A percentile compares a stretch with the other conserved stretches of the same genome.
phyloP scores from a whole-genome alignment of 2,888 invertebrate species.

The Palloptera scutellata region DNA sequence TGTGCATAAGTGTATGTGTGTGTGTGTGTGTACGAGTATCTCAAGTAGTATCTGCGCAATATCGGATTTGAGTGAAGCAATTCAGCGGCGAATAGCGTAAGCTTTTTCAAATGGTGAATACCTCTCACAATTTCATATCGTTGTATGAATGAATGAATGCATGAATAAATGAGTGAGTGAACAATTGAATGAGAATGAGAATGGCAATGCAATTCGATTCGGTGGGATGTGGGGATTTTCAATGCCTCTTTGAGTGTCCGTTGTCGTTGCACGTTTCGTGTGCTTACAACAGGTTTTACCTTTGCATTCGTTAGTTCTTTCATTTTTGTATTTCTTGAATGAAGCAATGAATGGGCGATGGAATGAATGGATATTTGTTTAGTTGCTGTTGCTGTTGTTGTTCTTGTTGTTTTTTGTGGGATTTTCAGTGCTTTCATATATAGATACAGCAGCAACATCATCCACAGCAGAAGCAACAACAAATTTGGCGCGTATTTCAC shows the following conservation, averaged over 20 bases:
- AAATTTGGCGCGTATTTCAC: no score
- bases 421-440: no score
- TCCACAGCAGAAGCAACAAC: no score
- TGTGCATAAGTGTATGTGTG: conserved; percentile 21
- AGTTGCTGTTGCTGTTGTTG: no score
- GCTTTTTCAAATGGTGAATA: conserved; percentile 27
- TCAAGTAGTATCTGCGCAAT: conserved; percentile 53
- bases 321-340: no score
- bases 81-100: conserved; percentile 47
- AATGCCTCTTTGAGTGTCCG: no score
- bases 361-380: conserved; percentile 7
- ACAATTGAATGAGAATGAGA: conserved; percentile 5
- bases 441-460: no score
- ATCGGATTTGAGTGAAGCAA: conserved; percentile 36
- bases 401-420: no score
- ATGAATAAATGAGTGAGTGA: conserved; percentile 9
- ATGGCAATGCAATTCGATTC: no score
- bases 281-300: no score
- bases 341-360: conserved; percentile 11
- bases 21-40: conserved; percentile 30
- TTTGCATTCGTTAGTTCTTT: no score
- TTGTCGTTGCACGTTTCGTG: no score
- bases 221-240: not conserved
- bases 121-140: conserved; percentile 12
- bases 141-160: conserved; percentile 26